Conservation (phyloP, 2,888 invertebrate genomes). For the Mimachlamys varia region DNA sequence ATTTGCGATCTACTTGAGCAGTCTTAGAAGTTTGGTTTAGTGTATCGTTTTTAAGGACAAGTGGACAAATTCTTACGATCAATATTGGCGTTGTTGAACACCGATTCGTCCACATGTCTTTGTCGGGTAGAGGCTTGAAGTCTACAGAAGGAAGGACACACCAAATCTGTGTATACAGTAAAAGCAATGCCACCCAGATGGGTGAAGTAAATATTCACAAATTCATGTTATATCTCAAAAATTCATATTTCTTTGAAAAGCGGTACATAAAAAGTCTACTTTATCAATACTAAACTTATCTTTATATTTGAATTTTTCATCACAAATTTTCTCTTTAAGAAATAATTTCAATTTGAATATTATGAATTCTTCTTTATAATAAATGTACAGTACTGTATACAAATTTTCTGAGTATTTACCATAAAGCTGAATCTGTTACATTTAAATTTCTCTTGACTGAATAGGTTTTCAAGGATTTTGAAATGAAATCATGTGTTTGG, state of each 20-base stretch:
- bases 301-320: background rate
- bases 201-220: background rate
- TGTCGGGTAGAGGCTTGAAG: constrained; percentile 20
- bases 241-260: background rate
- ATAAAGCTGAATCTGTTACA: background rate
- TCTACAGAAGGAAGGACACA: background rate
- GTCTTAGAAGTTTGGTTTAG: background rate
- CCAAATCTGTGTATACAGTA: background rate
- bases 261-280: background rate
- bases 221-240: background rate
- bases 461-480: constrained; percentile 27
- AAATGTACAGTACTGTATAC: no score
- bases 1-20: constrained; percentile 3
- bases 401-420: background rate
- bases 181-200: background rate
- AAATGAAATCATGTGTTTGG: background rate
- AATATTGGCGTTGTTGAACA: constrained; percentile 11
- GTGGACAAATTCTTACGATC: constrained; percentile 31
- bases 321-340: background rate
- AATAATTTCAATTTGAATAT: background rate
- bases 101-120: constrained; percentile 13
- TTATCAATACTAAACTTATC: background rate
- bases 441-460: background rate
- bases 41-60: constrained; percentile 28
- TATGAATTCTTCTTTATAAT: background rate